Evolutionary conservation across 2,797 vertebrate genomes (phyloP).

Genomic region (Remorina albescens): DNA sequence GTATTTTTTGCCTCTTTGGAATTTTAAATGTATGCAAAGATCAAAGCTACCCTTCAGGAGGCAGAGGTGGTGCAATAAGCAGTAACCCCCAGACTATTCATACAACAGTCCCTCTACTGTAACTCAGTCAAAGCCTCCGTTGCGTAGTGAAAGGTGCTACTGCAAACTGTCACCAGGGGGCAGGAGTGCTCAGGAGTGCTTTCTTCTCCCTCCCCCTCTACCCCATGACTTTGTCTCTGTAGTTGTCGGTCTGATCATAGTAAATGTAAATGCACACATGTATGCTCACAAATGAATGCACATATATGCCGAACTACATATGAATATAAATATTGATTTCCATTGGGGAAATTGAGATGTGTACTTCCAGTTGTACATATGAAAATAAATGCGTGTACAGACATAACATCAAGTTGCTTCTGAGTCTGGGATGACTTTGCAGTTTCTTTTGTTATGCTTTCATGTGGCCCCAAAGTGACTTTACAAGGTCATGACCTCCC

Average conservation of each 20-base stretch:
- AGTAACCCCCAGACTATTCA: conserved; percentile 70
- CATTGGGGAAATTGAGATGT: conserved; percentile 20
- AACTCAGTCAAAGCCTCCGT: conserved; percentile 24
- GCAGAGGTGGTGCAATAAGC: conserved; percentile 80
- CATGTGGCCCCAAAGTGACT: conserved; percentile 52
- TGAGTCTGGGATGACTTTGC: conserved; percentile 54
- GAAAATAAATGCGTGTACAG: conserved; percentile 10
- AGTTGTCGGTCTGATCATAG: conserved; percentile 54
- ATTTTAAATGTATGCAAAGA: conserved; percentile 79
- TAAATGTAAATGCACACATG: conserved; percentile 14
- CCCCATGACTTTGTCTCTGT: conserved; percentile 41
- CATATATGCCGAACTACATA: conserved; percentile 23
- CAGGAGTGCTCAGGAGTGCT: conserved; percentile 80
- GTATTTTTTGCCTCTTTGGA: conserved; percentile 65
- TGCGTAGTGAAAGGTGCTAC: conserved; percentile 18
- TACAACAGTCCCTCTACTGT: conserved; percentile 35
- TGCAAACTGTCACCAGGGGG: conserved; percentile 82
- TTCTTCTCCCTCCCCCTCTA: conserved; percentile 10
- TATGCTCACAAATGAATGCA: conserved; percentile 13
- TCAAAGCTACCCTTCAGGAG: conserved; percentile 72
- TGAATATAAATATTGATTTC: conserved; percentile 35
- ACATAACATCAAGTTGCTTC: conserved; percentile 3
- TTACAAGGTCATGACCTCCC: conserved; percentile 58
- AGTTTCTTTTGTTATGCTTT: conserved; percentile 48
- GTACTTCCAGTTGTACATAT: conserved; percentile 33